Evolutionary conservation across 2,888 invertebrate genomes (phyloP).

Genomic region (Drosophila subsilvestris): DNA sequence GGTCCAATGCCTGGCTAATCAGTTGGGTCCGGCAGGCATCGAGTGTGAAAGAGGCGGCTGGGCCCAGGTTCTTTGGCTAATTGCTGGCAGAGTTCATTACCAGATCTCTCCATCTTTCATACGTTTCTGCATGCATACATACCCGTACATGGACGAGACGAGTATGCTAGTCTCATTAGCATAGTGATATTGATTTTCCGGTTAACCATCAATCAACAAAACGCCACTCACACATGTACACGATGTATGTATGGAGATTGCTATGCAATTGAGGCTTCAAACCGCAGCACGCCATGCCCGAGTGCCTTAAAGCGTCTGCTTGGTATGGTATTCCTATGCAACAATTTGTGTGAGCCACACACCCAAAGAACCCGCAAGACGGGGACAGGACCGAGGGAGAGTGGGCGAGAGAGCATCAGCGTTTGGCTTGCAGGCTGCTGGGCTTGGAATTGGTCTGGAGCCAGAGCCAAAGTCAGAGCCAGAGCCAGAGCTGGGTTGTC

Average conservation of each 20-base stretch:
- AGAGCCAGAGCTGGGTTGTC: conserved; percentile 42
- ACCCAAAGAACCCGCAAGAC: conserved; percentile 6
- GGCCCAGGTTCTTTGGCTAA: conserved; percentile 30
- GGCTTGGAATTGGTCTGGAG: conserved; percentile 11
- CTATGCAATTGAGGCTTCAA: conserved; percentile 77
- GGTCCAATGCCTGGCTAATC: conserved; percentile 2
- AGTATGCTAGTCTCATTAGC: conserved; percentile 70
- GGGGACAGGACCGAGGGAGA: conserved; percentile 1
- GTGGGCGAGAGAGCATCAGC: conserved; percentile 17
- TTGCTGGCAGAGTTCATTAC: conserved; percentile 46
- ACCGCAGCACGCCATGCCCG: conserved; percentile 76
- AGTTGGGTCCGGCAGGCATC: background rate
- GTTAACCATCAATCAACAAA: conserved; percentile 79
- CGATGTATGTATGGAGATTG: conserved; percentile 69
- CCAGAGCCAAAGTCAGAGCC: background rate
- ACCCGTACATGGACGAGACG: background rate
- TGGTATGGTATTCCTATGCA: conserved; percentile 73
- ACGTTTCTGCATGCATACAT: conserved; percentile 24
- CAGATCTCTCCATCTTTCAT: conserved; percentile 30
- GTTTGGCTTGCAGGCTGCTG: background rate
- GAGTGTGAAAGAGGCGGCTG: background rate
- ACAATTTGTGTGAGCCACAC: conserved; percentile 64
- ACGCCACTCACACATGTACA: conserved; percentile 59
- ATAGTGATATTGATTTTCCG: conserved; percentile 76
- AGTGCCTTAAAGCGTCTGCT: conserved; percentile 74